Conservation (phyloP, 2,888 invertebrate genomes). For the Tanaodytes sp. region DNA sequence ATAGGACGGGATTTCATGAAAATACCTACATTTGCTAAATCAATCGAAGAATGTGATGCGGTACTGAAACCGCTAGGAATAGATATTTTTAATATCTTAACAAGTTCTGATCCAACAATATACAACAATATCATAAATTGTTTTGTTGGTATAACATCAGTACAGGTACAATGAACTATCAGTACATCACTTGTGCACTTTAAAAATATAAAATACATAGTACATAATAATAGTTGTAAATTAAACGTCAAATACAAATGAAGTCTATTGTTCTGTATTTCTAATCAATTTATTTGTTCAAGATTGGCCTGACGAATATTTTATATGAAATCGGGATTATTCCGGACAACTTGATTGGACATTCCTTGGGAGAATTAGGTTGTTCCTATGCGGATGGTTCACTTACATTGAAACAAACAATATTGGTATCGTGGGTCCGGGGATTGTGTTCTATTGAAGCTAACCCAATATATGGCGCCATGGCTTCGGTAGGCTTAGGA, state of each 20-base stretch:
- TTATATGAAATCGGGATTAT: constrained; percentile 77
- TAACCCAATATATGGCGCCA: constrained; percentile 79
- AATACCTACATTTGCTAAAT: not conserved
- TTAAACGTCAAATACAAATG: too few species aligned
- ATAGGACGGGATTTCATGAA: not conserved
- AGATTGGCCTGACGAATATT: constrained; percentile 80
- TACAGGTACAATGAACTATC: not conserved
- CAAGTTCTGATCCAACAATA: not conserved
- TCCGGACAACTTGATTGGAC: constrained; percentile 86
- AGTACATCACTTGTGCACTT: too few species aligned
- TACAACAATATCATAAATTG: not conserved
- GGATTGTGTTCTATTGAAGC: constrained; percentile 65
- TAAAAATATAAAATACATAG: not conserved
- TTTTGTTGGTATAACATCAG: not conserved
- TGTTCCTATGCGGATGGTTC: constrained; percentile 97
- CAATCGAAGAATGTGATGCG: not conserved
- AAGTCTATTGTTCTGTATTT: too few species aligned
- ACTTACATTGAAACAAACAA: constrained; percentile 76
- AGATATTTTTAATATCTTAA: not conserved
- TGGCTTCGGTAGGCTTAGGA: constrained; percentile 89
- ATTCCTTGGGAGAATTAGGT: constrained; percentile 95
- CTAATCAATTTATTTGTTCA: not conserved
- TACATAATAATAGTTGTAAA: not conserved
- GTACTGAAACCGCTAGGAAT: not conserved
- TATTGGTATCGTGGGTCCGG: constrained; percentile 64